These are phyloP conservation scores for Sturnira hondurensis DNA, from an alignment of 2,113 vertebrate species.

Conservation along the genomic window DNA sequence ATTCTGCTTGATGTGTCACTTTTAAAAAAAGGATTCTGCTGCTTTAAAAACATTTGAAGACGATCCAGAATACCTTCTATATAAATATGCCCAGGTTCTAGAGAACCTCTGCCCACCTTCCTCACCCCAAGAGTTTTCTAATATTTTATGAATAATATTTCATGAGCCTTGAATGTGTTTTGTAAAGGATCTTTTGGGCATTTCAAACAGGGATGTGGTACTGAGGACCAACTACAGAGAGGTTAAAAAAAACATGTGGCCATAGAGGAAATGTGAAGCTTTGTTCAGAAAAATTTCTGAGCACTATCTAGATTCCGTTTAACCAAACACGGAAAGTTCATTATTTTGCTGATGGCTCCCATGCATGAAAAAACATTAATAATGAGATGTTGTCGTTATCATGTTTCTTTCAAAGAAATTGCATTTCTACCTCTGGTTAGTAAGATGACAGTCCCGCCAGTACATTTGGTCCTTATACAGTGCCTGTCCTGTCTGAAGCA, in stretches of 20 bases:
- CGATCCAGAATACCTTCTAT: neutral
- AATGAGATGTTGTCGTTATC: neutral
- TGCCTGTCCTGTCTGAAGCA: neutral
- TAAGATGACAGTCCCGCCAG: neutral
- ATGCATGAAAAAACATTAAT: neutral
- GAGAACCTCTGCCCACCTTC: neutral
- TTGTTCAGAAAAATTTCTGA: neutral
- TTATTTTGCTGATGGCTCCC: neutral
- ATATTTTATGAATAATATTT: neutral
- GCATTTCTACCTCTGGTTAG: neutral
- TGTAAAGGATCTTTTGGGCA: neutral
- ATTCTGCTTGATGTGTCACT: neutral
- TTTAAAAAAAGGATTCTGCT: neutral
- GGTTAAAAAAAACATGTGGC: neutral
- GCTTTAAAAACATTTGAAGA: neutral
- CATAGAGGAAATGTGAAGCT: neutral
- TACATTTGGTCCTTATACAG: neutral
- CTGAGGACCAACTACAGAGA: neutral
- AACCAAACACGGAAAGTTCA: neutral
- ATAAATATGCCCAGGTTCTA: neutral
- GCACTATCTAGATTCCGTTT: neutral
- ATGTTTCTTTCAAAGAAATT: neutral
- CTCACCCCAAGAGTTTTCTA: neutral
- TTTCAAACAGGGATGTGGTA: neutral
- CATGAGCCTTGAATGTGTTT: neutral